Evolutionary conservation across 2,797 vertebrate species (phyloP), one percentile per base, ranked within the genome.

Genomic region (Tympanoctomys barrerae): DNA sequence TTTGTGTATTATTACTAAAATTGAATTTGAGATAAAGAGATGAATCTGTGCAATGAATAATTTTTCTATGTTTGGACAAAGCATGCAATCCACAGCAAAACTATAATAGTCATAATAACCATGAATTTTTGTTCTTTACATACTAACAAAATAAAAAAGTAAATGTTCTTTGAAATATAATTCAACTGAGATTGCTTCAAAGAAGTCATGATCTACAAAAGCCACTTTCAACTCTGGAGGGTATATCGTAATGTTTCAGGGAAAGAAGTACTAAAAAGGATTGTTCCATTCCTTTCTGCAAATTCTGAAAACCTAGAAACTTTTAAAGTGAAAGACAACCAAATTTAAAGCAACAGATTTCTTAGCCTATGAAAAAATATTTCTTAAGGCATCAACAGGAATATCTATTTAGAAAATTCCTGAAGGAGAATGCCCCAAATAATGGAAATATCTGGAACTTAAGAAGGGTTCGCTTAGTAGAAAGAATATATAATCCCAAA

Each of bases 351-450:
- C 28, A 87, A 94, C 8, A 89, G 77, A 49, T 94, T 9, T 95
- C 36, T 86, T 88, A 87, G 33, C 26, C 33, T 73, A 39, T 49
- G 19, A 87, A 49, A 87, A 54, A 71, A 71, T 24, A 77, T 28
- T 31, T 85, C 90, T 90, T 39, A 26, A 95, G 92, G 26, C 14
- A 79, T 88, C 68, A 88, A 78, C 3, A 82, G 31, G n/a, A 87
- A 31, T 75, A 90, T 82, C 13, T 92, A 62, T 88, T 85, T 91
- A 95, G 73, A 95, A 85, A 85, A 96, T 7, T 78, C 7, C 18
- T 82, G 9, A 66, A 31, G 28, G 24, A 54, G 26, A 62, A 28
- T 83, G 10, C 7, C 16, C 2, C 49, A 94, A 24, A 19, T 88
- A 49, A 92, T 31, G 88, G 4, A 92, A 85, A 85, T 59, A 91